Evolutionary conservation across 2,888 invertebrate genomes (phyloP).

Genomic region (Agonopterix heracliana): DNA sequence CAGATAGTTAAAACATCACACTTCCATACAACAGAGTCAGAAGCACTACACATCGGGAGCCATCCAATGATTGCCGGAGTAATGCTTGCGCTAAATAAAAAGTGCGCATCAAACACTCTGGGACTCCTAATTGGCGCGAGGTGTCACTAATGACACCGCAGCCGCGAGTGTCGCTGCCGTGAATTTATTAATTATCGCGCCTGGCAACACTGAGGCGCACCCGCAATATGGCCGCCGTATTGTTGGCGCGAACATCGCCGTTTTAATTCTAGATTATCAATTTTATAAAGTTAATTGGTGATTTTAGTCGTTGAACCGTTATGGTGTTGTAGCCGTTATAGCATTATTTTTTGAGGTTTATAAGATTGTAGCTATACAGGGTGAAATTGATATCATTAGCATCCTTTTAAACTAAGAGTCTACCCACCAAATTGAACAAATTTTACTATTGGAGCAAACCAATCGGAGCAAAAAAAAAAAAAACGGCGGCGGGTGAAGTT

Average conservation of each 20-base stretch:
- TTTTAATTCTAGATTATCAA: slow-evolving; percentile 35
- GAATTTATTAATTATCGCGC: slow-evolving; percentile 74
- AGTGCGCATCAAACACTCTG: slow-evolving; percentile 68
- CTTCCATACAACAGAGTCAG: slow-evolving; percentile 30
- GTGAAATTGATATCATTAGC: too few relatives aligned
- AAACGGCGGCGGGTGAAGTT: too few relatives aligned
- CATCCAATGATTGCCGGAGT: slow-evolving; percentile 70
- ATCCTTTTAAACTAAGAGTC: too few relatives aligned
- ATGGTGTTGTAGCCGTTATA: too few relatives aligned
- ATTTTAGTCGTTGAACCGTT: neutral
- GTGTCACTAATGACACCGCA: slow-evolving; percentile 69
- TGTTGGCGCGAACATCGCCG: slow-evolving; percentile 44
- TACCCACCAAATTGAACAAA: too few relatives aligned
- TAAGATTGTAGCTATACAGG: too few relatives aligned
- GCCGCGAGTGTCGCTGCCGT: slow-evolving; percentile 46
- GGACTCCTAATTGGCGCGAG: slow-evolving; percentile 71
- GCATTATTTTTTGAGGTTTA: too few relatives aligned
- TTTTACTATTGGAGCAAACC: too few relatives aligned
- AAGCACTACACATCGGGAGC: slow-evolving; percentile 42
- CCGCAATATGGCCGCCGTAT: slow-evolving; percentile 65
- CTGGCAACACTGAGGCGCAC: slow-evolving; percentile 63
- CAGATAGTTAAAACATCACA: slow-evolving; percentile 2
- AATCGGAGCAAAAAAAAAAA: too few relatives aligned
- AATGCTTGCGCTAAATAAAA: slow-evolving; percentile 70
- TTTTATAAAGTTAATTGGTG: neutral